Evolutionary conservation across 92 coral and sea anemone species (phyloP), one percentile per base, ranked within the genome.

Genomic region (Phenganax marumi): DNA sequence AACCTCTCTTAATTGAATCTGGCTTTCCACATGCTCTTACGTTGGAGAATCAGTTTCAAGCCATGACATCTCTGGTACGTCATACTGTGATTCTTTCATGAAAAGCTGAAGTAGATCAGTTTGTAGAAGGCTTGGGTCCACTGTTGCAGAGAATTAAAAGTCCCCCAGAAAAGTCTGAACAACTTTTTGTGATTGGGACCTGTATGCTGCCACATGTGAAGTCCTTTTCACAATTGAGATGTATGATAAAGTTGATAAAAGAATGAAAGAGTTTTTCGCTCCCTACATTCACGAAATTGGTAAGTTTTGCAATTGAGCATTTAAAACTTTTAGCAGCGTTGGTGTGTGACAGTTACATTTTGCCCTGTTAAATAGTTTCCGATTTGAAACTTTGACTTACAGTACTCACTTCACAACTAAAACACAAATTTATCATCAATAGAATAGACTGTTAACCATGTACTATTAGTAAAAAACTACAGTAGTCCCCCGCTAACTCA

Each of bases 81-180:
- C 80, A 82, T 62, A 23, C 70, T 13, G 66, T 82, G 33, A 82
- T 71, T 17, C 63, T 71, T n/a, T 50, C 50, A 49, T 8, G 78
- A 51, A 81, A 81, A 53, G 85, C 77, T 12, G 85, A 68, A 23
- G 12, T 70, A 17, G 85, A 81, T 50, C 85, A 81, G 63, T 68
- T 81, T 65, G 11, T 47, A 4, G 47, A 22, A 8, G 85, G 85
- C 23, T 50, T 82, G 57, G 86, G 86, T 10, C 68, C 79, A 8
- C 50, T 71, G 22, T 9, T 82, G n/a, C 53, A 79, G 21, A 33
- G 47, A 50, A 69, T 61, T 63, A 78, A 19, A 68, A 24, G 24
- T 46, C 70, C 19, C n/a, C 85, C 85, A 17, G 80, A 64, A 48
- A n/a, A 52, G 16, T 50, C 68, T 47, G 55, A 81, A 13, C 50